These are phyloP conservation scores for Drosophila greeni DNA, from an alignment of 2,888 invertebrate species.

Conservation along the genomic window DNA sequence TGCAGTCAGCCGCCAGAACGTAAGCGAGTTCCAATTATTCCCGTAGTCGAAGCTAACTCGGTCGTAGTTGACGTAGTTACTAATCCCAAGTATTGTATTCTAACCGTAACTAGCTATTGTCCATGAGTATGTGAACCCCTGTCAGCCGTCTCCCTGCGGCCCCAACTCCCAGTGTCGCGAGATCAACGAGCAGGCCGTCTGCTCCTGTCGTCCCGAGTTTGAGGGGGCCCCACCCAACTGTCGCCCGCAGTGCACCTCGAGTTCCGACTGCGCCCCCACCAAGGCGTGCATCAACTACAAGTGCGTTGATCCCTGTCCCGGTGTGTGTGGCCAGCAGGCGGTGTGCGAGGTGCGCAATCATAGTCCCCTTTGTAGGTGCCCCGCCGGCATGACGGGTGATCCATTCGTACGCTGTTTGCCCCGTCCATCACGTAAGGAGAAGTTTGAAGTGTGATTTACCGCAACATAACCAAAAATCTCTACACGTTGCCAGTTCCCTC, in stretches of 20 bases:
- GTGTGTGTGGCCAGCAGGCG: conserved; percentile 86
- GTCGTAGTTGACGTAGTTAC: conserved; percentile 61
- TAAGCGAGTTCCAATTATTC: conserved; percentile 68
- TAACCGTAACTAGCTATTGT: conserved; percentile 77
- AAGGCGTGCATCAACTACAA: conserved; percentile 86
- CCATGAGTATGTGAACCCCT: conserved; percentile 79
- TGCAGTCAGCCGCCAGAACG: conserved; percentile 79
- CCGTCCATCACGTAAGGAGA: conserved; percentile 79
- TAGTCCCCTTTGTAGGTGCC: conserved; percentile 88
- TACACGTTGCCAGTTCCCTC: conserved; percentile 50
- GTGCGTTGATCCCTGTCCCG: conserved; percentile 87
- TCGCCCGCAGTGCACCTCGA: conserved; percentile 86
- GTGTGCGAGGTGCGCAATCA: conserved; percentile 87
- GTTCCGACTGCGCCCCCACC: conserved; percentile 84
- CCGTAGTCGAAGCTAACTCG: conserved; percentile 43
- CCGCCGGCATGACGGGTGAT: conserved; percentile 84
- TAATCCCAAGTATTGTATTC: conserved; percentile 57
- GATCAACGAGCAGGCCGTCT: conserved; percentile 84
- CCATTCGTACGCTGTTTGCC: conserved; percentile 85
- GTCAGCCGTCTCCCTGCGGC: conserved; percentile 84
- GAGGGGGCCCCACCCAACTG: conserved; percentile 85
- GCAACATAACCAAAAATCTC: conserved; percentile 10
- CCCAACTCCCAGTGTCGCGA: conserved; percentile 87
- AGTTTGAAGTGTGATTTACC: not conserved
- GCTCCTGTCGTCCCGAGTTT: conserved; percentile 85